phyloP scores from a whole-genome alignment of 2,797 vertebrate species.

The Phoebastria nigripes region DNA sequence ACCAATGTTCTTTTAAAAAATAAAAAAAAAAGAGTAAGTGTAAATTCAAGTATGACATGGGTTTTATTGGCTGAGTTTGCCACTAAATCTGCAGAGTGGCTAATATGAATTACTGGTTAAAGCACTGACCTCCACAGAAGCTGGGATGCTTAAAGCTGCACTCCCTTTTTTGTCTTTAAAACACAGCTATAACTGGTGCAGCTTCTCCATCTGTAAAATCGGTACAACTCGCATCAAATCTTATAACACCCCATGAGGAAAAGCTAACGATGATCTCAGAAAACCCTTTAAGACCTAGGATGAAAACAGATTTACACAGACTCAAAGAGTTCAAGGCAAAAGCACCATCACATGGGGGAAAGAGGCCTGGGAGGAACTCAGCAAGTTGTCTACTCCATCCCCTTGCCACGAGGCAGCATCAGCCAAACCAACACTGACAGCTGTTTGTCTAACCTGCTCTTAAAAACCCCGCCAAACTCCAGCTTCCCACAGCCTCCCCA shows the following conservation, averaged over 20 bases:
- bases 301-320: slow-evolving; percentile 45
- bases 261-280: slow-evolving; percentile 44
- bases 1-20: neutral
- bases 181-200: neutral
- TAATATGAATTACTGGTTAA: neutral
- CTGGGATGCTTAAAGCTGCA: neutral
- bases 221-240: neutral
- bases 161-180: neutral
- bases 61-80: neutral
- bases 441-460: slow-evolving; percentile 38
- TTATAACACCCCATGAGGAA: neutral
- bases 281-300: slow-evolving; percentile 39
- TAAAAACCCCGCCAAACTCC: neutral
- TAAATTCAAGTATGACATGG: neutral
- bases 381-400: slow-evolving; percentile 11
- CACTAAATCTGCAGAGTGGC: neutral
- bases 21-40: neutral
- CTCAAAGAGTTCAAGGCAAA: slow-evolving; percentile 41
- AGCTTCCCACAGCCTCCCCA: neutral
- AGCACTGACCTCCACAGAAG: neutral
- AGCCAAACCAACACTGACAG: slow-evolving; percentile 39
- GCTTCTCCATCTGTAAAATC: slow-evolving; percentile 18
- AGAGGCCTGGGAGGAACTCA: slow-evolving; percentile 2
- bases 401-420: slow-evolving; percentile 24
- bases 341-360: neutral